phyloP scores from a whole-genome alignment of 2,888 invertebrate genomes.

The Coremacera marginata region DNA sequence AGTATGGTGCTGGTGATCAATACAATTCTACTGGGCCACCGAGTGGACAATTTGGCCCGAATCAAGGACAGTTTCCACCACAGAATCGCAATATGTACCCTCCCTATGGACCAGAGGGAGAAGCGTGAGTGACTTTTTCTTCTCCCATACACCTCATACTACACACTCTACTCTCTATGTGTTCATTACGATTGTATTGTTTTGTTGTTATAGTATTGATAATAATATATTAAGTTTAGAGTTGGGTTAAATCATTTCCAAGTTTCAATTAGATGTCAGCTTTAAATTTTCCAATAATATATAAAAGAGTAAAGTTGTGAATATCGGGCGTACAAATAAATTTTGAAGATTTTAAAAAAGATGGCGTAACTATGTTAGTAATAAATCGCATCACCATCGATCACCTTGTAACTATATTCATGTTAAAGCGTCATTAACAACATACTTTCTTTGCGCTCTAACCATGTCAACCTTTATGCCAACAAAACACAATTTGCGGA shows the following conservation, averaged over 20 bases:
- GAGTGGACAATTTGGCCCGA: constrained; percentile 73
- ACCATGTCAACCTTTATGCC: too few species aligned
- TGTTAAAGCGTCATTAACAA: too few species aligned
- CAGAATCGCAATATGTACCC: constrained; percentile 84
- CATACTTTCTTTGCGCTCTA: too few species aligned
- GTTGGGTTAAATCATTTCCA: background rate
- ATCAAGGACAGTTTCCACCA: constrained; percentile 74
- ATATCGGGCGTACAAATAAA: too few species aligned
- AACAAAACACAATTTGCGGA: too few species aligned
- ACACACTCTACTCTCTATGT: constrained; percentile 23
- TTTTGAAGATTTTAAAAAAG: too few species aligned
- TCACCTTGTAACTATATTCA: too few species aligned
- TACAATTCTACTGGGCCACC: constrained; percentile 73
- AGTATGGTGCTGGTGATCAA: constrained; percentile 76
- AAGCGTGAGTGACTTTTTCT: constrained; percentile 71
- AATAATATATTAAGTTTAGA: background rate
- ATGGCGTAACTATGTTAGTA: too few species aligned
- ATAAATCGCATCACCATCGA: too few species aligned
- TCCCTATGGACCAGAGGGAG: constrained; percentile 80
- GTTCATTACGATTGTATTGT: constrained; percentile 43
- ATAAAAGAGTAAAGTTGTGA: too few species aligned
- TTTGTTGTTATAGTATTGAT: constrained; percentile 26
- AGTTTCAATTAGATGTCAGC: too few species aligned
- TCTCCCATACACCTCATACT: constrained; percentile 41
- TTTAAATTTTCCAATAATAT: background rate